These are phyloP conservation scores for Xenopus laevis DNA, from an alignment of 2,113 vertebrate species.

Conservation along the genomic window DNA sequence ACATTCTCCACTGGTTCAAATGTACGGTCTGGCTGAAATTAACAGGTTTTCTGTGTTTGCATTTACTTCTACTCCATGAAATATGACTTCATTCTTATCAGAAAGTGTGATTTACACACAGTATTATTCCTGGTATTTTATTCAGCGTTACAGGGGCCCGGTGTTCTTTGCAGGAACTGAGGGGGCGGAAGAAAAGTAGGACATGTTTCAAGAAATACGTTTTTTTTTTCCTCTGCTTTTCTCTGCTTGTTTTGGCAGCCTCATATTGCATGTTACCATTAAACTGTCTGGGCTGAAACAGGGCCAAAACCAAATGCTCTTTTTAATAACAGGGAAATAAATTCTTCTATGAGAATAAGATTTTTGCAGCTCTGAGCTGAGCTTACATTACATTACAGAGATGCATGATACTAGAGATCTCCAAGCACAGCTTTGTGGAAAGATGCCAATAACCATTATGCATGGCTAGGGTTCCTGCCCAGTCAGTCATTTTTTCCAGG, in stretches of 20 bases:
- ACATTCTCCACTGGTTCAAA: slow-evolving; percentile 7
- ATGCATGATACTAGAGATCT: too few species aligned
- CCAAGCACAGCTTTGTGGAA: too few species aligned
- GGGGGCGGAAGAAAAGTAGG: slow-evolving; percentile 24
- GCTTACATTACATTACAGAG: too few species aligned
- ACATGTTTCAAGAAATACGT: slow-evolving; percentile 29
- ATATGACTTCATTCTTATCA: not conserved
- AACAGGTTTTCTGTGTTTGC: slow-evolving; percentile 15
- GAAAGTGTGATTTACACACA: slow-evolving; percentile 1
- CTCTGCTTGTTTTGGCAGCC: slow-evolving; percentile 28
- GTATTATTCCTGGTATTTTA: not conserved
- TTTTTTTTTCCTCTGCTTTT: slow-evolving; percentile 17
- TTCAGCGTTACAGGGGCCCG: not conserved
- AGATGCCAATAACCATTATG: too few species aligned
- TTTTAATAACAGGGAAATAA: not conserved
- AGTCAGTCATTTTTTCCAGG: too few species aligned
- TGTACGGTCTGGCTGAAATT: not conserved
- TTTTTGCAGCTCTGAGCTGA: not conserved
- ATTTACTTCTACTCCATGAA: not conserved
- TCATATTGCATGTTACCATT: not conserved
- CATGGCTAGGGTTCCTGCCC: too few species aligned
- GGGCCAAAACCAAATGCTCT: slow-evolving; percentile 29
- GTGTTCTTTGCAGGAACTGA: slow-evolving; percentile 3
- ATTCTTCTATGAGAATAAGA: slow-evolving; percentile 12
- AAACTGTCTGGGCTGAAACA: slow-evolving; percentile 9